Evolutionary conservation across 2,113 vertebrate species (phyloP).

Genomic region (Hemiscyllium ocellatum): DNA sequence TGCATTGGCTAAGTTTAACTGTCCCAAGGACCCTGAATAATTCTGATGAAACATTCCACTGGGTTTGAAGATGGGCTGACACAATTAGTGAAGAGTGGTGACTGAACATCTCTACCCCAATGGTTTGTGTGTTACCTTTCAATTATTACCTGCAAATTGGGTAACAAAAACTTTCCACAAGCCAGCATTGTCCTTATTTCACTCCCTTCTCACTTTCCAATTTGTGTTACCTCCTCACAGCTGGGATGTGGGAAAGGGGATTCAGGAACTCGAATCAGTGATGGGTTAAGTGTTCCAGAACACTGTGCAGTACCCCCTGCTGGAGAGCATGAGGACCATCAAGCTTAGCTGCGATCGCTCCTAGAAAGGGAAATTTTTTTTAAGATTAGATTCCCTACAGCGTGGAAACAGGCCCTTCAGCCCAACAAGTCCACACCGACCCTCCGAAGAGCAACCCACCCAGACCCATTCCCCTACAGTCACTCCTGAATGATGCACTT

Average conservation of each 20-base stretch:
- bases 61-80: not conserved
- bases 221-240: not conserved
- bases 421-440: too few relatives aligned
- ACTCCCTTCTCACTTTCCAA: not conserved
- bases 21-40: not conserved
- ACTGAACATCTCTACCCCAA: not conserved
- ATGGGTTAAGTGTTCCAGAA: not conserved
- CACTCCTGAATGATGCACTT: too few relatives aligned
- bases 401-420: too few relatives aligned
- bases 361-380: too few relatives aligned
- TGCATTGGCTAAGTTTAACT: not conserved
- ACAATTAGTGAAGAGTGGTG: not conserved
- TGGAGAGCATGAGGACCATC: not conserved
- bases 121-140: not conserved
- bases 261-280: not conserved
- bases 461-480: too few relatives aligned
- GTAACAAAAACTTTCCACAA: not conserved
- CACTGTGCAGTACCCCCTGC: not conserved
- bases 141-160: not conserved
- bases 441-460: too few relatives aligned
- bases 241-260: not conserved
- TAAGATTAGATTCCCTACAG: too few relatives aligned
- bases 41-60: not conserved
- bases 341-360: too few relatives aligned
- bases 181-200: not conserved